These are phyloP conservation scores for Salvelinus sp. DNA, from an alignment of 2,113 vertebrate species.

Conservation along the genomic window DNA sequence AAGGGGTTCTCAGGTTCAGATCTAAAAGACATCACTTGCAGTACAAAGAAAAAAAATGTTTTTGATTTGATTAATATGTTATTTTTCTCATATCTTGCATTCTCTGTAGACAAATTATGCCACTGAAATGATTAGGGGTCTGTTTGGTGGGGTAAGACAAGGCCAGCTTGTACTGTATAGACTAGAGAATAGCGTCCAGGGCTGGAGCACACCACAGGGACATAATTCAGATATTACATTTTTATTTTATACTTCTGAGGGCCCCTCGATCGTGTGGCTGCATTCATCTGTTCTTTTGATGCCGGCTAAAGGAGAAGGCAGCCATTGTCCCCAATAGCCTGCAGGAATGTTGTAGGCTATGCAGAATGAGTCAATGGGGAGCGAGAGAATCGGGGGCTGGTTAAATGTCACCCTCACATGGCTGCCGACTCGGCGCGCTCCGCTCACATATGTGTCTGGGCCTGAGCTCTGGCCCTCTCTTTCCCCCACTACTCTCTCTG, in stretches of 20 bases:
- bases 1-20: slow-evolving; percentile 53
- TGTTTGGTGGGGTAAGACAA: slow-evolving; percentile 45
- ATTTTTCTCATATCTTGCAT: slow-evolving; percentile 44
- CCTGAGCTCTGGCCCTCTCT: slow-evolving; percentile 27
- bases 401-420: slow-evolving; percentile 86
- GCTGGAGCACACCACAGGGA: slow-evolving; percentile 55
- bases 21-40: slow-evolving; percentile 52
- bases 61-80: slow-evolving; percentile 44
- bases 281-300: slow-evolving; percentile 82
- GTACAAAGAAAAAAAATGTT: slow-evolving; percentile 47
- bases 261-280: slow-evolving; percentile 72
- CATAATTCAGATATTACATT: slow-evolving; percentile 81
- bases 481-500: slow-evolving; percentile 7
- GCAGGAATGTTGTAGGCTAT: slow-evolving; percentile 80
- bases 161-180: slow-evolving; percentile 55
- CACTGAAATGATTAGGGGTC: slow-evolving; percentile 41
- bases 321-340: slow-evolving; percentile 83
- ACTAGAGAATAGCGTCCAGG: slow-evolving; percentile 51
- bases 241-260: slow-evolving; percentile 81
- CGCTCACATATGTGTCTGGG: slow-evolving; percentile 76
- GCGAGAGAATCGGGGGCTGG: slow-evolving; percentile 68
- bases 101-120: slow-evolving; percentile 53
- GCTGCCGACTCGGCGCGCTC: slow-evolving; percentile 37
- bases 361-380: slow-evolving; percentile 71
- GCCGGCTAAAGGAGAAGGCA: slow-evolving; percentile 81